A percentile compares a stretch with the other conserved stretches of the same genome.
Evolutionary conservation across 1,140 invertebrate genomes (phyloP).

Genomic region (Gonioctena quinquepunctata): DNA sequence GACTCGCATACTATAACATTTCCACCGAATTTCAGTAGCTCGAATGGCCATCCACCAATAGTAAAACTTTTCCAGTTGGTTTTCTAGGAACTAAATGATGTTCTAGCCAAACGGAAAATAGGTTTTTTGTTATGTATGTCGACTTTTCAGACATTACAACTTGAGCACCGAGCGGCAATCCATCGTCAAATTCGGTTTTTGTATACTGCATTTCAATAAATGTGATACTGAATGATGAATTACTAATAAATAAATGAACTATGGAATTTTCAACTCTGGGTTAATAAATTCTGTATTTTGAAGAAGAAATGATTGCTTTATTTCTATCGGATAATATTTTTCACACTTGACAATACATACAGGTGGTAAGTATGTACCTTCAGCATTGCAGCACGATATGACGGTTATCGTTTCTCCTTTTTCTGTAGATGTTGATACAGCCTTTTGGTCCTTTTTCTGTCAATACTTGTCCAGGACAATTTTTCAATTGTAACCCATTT

Average conservation of each 20-base stretch:
- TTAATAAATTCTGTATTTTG: too few relatives aligned
- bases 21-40: constrained; percentile 34
- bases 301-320: too few relatives aligned
- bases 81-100: constrained; percentile 42
- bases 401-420: background rate
- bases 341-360: background rate
- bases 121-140: too few relatives aligned
- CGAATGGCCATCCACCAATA: constrained; percentile 48
- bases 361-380: background rate
- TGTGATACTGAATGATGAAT: too few relatives aligned
- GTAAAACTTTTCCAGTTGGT: constrained; percentile 36
- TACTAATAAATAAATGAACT: too few relatives aligned
- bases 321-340: too few relatives aligned
- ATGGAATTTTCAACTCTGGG: too few relatives aligned
- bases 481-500: background rate
- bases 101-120: background rate
- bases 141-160: background rate
- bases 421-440: background rate
- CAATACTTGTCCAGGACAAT: background rate
- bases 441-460: background rate
- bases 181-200: background rate
- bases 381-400: background rate
- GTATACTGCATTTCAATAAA: too few relatives aligned
- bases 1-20: constrained; percentile 13
- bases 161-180: too few relatives aligned